Evolutionary conservation across 2,113 vertebrate genomes (phyloP), one percentile per base, ranked within the genome.

Genomic region (Hydropotes inermis): DNA sequence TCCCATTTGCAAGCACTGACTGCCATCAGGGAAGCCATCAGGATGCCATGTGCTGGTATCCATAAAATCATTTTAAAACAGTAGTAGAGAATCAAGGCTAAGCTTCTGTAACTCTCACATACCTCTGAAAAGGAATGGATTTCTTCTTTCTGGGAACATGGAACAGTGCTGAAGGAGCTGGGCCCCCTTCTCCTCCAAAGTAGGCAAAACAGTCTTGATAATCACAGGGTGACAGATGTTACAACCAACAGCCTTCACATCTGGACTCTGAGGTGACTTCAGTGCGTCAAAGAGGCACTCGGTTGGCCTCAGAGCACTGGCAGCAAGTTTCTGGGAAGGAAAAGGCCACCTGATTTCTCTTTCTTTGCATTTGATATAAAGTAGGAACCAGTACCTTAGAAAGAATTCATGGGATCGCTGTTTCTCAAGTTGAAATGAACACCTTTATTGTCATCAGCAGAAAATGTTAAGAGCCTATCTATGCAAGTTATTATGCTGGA

Each of bases 381-480:
- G 36, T 25, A 61, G 86, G 93, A 89, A 64, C 15, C 14, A 23
- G 17, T 8, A 9, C 43, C 36, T n/a, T 2, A 45, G 82, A 57
- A 81, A 79, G 67, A 89, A 74, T 85, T 28, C 21, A 21, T 21
- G 13, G 16, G 8, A 57, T 47, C 36, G 5, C 47, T 58, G 7
- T 33, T 45, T 89, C 67, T 91, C 58, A 50, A 5, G 52, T 28
- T 91, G 61, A 91, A 79, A 84, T 79, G 13, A 84, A 84, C 10
- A 78, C 23, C 12, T 86, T 7, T 9, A 50, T 47, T 57, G 27
- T 47, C 61, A 87, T 85, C 13, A 78, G 70, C n/a, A 76, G 88
- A 92, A 92, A 96, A n/a, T 52, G 21, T 17, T 11, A 92, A 94
- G 70, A 30, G 33, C 79, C 87, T 25, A 13, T 30, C 47, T 76